A percentile compares a stretch with the other conserved stretches of the same genome.
Evolutionary conservation across 1,140 invertebrate species (phyloP).

Genomic region (Paralvinella palmiformis): DNA sequence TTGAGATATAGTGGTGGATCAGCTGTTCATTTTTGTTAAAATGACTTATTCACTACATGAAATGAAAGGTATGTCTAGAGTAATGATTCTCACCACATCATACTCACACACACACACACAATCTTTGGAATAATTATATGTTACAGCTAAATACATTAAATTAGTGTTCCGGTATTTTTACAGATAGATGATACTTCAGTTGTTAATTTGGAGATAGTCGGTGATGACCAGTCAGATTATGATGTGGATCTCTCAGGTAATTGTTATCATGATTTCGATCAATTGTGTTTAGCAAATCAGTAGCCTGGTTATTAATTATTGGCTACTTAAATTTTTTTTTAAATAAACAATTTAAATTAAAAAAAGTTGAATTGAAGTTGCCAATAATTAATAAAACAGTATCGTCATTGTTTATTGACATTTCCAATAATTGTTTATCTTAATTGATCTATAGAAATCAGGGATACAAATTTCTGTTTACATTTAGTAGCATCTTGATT

Average conservation of each 20-base stretch:
- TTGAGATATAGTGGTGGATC: no score
- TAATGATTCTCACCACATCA: no score
- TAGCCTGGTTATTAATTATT: not conserved
- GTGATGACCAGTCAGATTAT: slow-evolving; percentile 16
- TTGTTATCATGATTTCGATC: not conserved
- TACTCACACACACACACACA: no score
- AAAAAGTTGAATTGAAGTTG: not conserved
- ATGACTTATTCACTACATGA: no score
- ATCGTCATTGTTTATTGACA: not conserved
- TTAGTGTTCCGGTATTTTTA: no score
- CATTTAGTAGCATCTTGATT: no score
- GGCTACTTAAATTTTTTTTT: not conserved
- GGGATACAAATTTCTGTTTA: no score
- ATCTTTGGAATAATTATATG: no score
- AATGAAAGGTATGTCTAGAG: no score
- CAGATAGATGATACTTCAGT: slow-evolving; percentile 13
- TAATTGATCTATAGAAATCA: no score
- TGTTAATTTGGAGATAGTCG: slow-evolving; percentile 9
- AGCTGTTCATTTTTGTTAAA: no score
- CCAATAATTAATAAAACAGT: not conserved
- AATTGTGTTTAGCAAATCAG: not conserved
- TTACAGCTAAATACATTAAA: no score
- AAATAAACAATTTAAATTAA: not conserved
- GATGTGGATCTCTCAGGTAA: not conserved
- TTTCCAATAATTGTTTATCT: not conserved